Percentiles rank a stretch among this genome's conserved stretches.
Evolutionary conservation across 2,888 invertebrate species (phyloP).

Genomic region (Apotomis turbidana): DNA sequence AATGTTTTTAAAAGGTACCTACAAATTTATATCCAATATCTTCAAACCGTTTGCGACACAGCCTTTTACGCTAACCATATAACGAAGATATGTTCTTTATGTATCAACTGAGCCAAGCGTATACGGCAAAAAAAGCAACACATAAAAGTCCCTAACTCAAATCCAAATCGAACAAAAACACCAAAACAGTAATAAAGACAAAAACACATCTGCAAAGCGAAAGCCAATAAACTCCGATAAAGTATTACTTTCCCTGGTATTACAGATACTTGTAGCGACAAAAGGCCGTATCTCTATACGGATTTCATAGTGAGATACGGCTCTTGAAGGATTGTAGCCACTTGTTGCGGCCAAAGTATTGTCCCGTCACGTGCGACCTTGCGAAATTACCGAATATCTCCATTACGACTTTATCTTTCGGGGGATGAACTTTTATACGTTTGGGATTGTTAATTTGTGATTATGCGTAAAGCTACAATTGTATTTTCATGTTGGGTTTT

Average conservation of each 20-base stretch:
- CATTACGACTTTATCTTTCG: conserved; percentile 20
- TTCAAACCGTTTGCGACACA: no score
- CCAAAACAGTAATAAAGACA: conserved; percentile 18
- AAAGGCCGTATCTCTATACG: no score
- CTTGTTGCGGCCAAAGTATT: conserved; percentile 14
- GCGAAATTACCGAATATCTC: conserved; percentile 17
- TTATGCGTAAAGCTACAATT: no score
- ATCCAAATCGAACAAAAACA: conserved; percentile 9
- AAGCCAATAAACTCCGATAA: conserved; percentile 33
- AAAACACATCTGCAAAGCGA: conserved; percentile 28
- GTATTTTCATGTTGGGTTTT: no score
- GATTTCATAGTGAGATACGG: no score
- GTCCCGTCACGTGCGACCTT: conserved; percentile 28
- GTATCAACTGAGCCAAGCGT: no score
- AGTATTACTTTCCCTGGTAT: conserved; percentile 30
- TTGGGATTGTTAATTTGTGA: conserved; percentile 6
- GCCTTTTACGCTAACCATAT: no score
- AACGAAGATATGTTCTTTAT: no score
- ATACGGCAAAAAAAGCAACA: no score
- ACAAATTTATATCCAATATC: no score
- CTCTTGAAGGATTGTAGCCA: no score
- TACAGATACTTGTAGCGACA: conserved; percentile 36
- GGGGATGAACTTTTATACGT: conserved; percentile 12
- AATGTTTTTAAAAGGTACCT: no score
- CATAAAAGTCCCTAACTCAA: background rate